Evolutionary conservation across 2,113 vertebrate species (phyloP).

Genomic region (Ophthalmolycus amberensis): DNA sequence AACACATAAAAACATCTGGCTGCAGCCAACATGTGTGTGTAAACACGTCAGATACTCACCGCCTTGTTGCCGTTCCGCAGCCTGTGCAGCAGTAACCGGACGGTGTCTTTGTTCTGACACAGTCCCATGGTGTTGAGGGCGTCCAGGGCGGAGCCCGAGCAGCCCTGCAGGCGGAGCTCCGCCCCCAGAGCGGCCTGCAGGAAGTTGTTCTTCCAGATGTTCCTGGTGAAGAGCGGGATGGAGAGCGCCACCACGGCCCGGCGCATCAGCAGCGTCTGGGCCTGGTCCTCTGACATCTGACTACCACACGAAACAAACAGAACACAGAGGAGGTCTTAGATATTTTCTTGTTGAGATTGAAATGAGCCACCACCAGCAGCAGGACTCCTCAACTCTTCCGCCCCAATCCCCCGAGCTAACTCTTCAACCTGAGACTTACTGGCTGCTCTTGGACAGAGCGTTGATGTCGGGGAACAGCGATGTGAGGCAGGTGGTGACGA

Average conservation of each 20-base stretch:
- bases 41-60: constrained; percentile 48
- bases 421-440: constrained; percentile 46
- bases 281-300: constrained; percentile 70
- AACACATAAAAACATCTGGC: background rate
- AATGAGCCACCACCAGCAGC: no score
- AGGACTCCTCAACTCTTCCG: no score
- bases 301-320: constrained; percentile 41
- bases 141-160: constrained; percentile 68
- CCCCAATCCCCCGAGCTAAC: no score
- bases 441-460: constrained; percentile 65
- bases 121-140: constrained; percentile 76
- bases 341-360: no score
- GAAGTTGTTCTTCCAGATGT: constrained; percentile 80
- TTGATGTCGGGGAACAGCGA: constrained; percentile 71
- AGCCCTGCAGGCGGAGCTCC: constrained; percentile 73
- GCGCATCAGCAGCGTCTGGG: constrained; percentile 67
- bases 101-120: constrained; percentile 78
- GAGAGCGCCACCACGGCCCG: constrained; percentile 71
- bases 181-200: constrained; percentile 75
- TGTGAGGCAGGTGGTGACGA: constrained; percentile 70
- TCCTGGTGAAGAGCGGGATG: constrained; percentile 77
- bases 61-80: constrained; percentile 49
- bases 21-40: background rate
- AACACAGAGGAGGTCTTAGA: background rate
- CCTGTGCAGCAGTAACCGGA: constrained; percentile 65